Evolutionary conservation across 2,888 invertebrate genomes (phyloP), one percentile per base, ranked within the genome.

Genomic region (Tenthredo distinguenda): DNA sequence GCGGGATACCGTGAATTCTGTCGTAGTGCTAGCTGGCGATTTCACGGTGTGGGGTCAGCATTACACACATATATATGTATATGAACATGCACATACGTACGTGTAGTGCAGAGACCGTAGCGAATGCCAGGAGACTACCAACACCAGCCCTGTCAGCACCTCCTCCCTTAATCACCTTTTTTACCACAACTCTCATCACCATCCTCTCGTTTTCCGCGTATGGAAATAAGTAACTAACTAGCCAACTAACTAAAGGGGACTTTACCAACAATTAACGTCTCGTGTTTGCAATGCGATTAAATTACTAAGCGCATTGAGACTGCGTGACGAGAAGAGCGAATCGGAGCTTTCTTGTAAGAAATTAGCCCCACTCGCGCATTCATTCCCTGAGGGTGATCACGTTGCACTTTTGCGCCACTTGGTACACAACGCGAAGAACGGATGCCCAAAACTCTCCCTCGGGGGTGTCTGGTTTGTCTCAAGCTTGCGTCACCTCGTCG

Each of bases 121-220:
- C 21, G 86, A 68, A 82, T 84, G 84, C 84, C 37, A 76, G 84
- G 84, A 40, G 55, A 71, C 90, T 90, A 89, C 89, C 88, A 87
- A 77, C 84, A 87, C 88, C 86, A 89, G 89, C 88, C 85, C 86
- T 86, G 89, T 90, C 90, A 90, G 90, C 89, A 89, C 86, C 87
- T 90, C 87, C 89, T 50, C 18, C 50, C n/a, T 50, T 92, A 92
- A 92, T 92, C 91, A 91, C 87, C 91, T 89, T 92, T 92, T 92
- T 92, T 92, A 89, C 88, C 87, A 31, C 82, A 68, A 68, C 37
- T 83, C 21, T 58, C 15, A 58, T 58, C 79, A 58, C 37, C 50
- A 43, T 10, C 31, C 58, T 81, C 79, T 81, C 58, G 40, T 83
- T 83, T 68, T 83, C 47, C 62, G 47, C 68, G 21, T 37, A 74